phyloP scores from a whole-genome alignment of 2,888 invertebrate genomes.

The Temnothorax ravouxi region DNA sequence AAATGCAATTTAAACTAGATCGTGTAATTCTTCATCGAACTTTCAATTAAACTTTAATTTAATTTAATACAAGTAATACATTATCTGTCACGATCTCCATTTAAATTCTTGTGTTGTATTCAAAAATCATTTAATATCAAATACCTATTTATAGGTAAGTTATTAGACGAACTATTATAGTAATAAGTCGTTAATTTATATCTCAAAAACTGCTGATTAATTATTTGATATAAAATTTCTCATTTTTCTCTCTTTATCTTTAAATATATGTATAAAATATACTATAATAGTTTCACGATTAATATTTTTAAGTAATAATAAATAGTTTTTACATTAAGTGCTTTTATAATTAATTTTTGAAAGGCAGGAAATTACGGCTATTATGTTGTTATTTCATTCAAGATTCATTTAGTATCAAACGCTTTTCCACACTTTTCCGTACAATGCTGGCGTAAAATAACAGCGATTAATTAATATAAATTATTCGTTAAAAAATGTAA shows the following conservation, averaged over 20 bases:
- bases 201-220: not conserved
- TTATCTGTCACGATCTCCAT: not conserved
- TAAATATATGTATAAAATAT: not conserved
- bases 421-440: not conserved
- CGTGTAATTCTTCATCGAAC: not conserved
- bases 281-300: not conserved
- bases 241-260: not conserved
- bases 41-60: conserved; percentile 37
- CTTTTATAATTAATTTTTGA: not conserved
- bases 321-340: not conserved
- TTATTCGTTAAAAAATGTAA: conserved; percentile 1
- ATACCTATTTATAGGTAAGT: not conserved
- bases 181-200: not conserved
- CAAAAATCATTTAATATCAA: not conserved
- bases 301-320: not conserved
- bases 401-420: not conserved
- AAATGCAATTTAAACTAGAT: conserved; percentile 30
- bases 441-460: conserved; percentile 3
- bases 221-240: not conserved
- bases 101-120: not conserved
- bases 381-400: not conserved
- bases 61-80: not conserved
- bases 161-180: not conserved
- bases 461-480: conserved; percentile 15
- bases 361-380: not conserved